Percentiles rank a stretch among this genome's conserved stretches.
phyloP scores from a whole-genome alignment of 2,113 vertebrate species.

The Vombatus ursinus region DNA sequence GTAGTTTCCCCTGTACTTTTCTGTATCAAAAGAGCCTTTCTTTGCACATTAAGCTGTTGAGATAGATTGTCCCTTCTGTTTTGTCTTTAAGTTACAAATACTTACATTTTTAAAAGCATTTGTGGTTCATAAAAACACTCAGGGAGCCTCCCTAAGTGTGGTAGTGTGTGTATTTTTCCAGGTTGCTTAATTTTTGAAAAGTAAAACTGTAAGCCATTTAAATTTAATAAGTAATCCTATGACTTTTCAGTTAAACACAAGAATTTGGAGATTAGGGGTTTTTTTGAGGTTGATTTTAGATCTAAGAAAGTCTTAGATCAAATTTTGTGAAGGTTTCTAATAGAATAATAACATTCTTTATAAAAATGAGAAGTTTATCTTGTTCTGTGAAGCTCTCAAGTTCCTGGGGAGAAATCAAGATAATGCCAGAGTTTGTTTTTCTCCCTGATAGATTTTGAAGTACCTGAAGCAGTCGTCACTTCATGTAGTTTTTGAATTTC shows the following conservation, averaged over 20 bases:
- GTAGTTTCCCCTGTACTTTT: neutral
- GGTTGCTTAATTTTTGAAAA: neutral
- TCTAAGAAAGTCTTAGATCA: neutral
- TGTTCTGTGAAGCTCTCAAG: neutral
- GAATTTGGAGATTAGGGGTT: neutral
- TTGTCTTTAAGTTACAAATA: neutral
- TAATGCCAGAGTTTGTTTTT: conserved; percentile 2
- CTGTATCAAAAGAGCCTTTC: neutral
- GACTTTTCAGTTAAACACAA: neutral
- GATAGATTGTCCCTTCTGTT: neutral
- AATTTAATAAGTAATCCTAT: neutral
- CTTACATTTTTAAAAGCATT: neutral
- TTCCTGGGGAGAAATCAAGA: neutral
- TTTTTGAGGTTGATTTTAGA: neutral
- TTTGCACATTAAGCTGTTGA: neutral
- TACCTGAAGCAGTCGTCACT: neutral
- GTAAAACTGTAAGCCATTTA: neutral
- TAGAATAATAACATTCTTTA: conserved; percentile 19
- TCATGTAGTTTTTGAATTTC: neutral
- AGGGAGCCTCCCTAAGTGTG: neutral
- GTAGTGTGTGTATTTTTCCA: neutral
- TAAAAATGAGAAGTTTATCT: conserved; percentile 4
- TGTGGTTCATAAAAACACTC: neutral
- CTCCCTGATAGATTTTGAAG: conserved; percentile 24
- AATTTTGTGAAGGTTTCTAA: conserved; percentile 30